phyloP scores from a whole-genome alignment of 2,888 invertebrate genomes.

The Lasioglossum malachurum region DNA sequence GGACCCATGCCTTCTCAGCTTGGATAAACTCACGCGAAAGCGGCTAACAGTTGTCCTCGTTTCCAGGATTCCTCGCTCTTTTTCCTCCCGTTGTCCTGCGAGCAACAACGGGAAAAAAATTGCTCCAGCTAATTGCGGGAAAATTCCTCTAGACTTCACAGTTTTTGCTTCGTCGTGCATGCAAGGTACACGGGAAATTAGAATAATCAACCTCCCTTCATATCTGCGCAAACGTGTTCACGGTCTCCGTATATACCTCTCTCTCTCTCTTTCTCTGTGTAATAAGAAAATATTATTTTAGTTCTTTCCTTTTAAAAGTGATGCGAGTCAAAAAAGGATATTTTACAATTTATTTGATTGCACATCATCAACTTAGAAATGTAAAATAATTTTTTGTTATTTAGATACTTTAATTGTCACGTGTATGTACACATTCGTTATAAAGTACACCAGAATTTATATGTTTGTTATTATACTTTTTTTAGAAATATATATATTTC shows the following conservation, averaged over 20 bases:
- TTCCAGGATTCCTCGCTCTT: conserved; percentile 39
- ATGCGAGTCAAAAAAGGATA: too few relatives aligned
- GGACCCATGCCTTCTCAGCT: conserved; percentile 64
- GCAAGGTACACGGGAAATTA: not conserved
- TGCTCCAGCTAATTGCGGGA: not conserved
- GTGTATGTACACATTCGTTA: too few relatives aligned
- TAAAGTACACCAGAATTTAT: too few relatives aligned
- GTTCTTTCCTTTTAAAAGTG: too few relatives aligned
- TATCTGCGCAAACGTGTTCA: not conserved
- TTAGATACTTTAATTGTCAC: too few relatives aligned
- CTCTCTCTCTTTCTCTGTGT: too few relatives aligned
- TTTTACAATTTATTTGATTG: too few relatives aligned
- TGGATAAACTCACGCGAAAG: conserved; percentile 73
- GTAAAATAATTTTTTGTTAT: too few relatives aligned
- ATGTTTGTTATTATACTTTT: too few relatives aligned
- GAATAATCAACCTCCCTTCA: not conserved
- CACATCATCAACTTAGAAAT: too few relatives aligned
- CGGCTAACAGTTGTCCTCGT: conserved; percentile 60
- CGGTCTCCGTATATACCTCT: too few relatives aligned
- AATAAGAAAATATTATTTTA: not conserved
- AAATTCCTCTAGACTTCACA: not conserved
- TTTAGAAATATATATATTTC: too few relatives aligned
- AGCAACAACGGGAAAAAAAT: conserved; percentile 4
- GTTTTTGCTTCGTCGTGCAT: not conserved
- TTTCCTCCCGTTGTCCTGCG: not conserved